Conservation (phyloP, 1,140 invertebrate species). For the Psilanteris sp. region DNA sequence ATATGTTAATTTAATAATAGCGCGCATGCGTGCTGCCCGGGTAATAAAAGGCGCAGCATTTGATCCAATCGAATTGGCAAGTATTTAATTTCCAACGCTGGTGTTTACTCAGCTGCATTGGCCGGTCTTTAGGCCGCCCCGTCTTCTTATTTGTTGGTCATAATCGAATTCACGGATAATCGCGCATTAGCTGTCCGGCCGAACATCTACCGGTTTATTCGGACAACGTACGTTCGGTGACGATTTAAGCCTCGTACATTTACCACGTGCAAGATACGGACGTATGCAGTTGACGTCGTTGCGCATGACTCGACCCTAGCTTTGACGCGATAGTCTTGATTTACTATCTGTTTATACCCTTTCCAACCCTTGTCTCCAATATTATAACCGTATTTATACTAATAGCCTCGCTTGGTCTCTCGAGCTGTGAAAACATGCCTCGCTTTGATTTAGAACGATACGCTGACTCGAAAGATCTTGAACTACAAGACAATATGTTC, state of each 20-base stretch:
- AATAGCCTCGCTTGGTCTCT: conserved; percentile 68
- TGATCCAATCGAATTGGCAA: too few species aligned
- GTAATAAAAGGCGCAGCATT: too few species aligned
- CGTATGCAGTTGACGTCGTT: conserved; percentile 37
- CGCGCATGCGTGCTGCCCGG: too few species aligned
- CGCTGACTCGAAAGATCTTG: conserved; percentile 51
- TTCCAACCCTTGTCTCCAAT: conserved; percentile 70
- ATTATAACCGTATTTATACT: conserved; percentile 80
- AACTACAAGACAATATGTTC: conserved; percentile 42
- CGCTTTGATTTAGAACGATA: conserved; percentile 69
- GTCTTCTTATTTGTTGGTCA: too few species aligned
- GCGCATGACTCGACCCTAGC: conserved; percentile 51
- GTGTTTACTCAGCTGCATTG: too few species aligned
- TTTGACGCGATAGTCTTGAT: conserved; percentile 70
- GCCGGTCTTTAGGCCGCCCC: too few species aligned
- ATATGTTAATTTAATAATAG: too few species aligned
- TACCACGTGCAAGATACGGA: conserved; percentile 37
- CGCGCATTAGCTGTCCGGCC: conserved; percentile 32
- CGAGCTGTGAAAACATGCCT: conserved; percentile 59
- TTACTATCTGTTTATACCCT: conserved; percentile 79
- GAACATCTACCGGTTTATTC: conserved; percentile 46
- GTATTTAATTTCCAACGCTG: too few species aligned
- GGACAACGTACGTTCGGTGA: conserved; percentile 42
- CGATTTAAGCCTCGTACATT: conserved; percentile 58
- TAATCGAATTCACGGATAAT: conserved; percentile 18